These are phyloP conservation scores for Sebastes vulpes DNA, from an alignment of 2,797 vertebrate species.

Conservation along the genomic window DNA sequence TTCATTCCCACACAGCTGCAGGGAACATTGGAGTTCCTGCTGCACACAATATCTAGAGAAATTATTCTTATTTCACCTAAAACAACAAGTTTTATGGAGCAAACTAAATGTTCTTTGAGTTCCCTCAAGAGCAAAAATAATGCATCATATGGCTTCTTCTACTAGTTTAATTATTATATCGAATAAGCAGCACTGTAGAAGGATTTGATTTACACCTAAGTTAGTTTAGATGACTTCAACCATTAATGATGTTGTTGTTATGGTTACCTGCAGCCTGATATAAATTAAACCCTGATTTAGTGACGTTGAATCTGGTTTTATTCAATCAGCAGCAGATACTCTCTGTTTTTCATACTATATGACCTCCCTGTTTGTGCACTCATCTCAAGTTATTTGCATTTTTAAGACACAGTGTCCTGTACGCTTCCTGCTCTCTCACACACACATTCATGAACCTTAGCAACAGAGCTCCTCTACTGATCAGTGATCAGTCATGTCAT, in stretches of 20 bases:
- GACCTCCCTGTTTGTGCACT: no score
- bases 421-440: neutral
- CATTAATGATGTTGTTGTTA: neutral
- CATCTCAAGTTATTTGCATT: neutral
- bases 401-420: neutral
- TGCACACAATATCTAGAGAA: neutral
- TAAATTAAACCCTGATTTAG: neutral
- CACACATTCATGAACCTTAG: slow-evolving; percentile 16
- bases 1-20: neutral
- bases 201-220: rapidly evolving
- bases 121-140: no score
- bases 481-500: slow-evolving; percentile 26
- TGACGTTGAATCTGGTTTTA: neutral
- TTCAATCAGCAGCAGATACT: neutral
- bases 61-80: neutral
- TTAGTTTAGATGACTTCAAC: neutral
- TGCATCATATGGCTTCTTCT: no score
- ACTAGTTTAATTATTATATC: neutral
- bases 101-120: neutral
- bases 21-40: neutral
- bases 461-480: slow-evolving; percentile 43
- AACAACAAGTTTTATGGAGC: neutral
- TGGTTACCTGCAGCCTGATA: neutral
- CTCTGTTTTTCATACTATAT: neutral
- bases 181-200: neutral